Base-by-base conservation (phyloP, 1,140 invertebrate species). In the Zaprionus africanus region DNA sequence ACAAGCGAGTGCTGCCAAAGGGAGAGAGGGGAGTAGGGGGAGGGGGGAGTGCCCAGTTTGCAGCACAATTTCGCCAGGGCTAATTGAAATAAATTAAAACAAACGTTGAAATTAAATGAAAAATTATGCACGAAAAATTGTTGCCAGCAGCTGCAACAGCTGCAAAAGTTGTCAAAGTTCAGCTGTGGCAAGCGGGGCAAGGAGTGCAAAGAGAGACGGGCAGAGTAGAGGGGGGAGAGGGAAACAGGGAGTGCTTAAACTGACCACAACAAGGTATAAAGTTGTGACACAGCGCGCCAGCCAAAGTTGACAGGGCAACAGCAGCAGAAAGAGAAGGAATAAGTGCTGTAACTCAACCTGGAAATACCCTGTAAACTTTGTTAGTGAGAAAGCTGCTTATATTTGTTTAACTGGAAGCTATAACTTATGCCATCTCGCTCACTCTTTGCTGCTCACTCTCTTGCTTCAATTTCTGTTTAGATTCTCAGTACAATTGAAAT, bases 61-160 rank as follows among this genome's bases (percentile, higher is more conserved):
- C 72, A 62, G 73, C 72, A 84, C 71, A 88, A 80, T 88, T 79
- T 62, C 81, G 76, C 79, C n/a, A 7, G 63, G 60, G 78, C 81
- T 88, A 88, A 88, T 88, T 88, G 85, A 90, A 88, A 88, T 84
- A 84, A 88, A 88, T 88, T 88, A 88, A 84, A 82, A 79, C 70
- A 79, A 79, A 46, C 41, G 41, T 9, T 49, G 46, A 72, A 78
- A 76, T 81, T 70, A 72, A 79, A 87, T 66, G 77, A 63, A 76
- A 70, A 70, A 77, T 79, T 73, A 79, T 79, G 54, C 68, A 67
- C 24, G 62, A 64, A 71, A 80, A 68, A 64, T 31, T 46, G 49
- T 56, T 31, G 43, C 53, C 68, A 60, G 70, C 36, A 43, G 41
- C 41, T 60, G 28, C 19, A 31, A 41, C 56, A 31, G 46, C 15